Evolutionary conservation across 2,113 vertebrate genomes (phyloP).

Genomic region (cattle (Bos taurus)): DNA sequence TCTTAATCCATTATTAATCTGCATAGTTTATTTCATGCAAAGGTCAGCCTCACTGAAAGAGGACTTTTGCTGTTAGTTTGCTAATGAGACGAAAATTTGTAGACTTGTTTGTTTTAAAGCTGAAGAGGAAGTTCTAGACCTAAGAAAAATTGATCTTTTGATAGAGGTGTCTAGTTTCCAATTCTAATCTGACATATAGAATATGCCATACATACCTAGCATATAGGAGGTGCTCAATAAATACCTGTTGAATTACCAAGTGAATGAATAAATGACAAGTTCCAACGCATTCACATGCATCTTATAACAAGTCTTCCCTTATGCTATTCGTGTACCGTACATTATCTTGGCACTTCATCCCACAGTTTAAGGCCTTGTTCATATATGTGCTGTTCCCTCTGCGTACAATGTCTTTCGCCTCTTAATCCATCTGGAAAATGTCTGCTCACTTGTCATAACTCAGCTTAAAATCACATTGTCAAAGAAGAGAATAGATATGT

Average conservation of each 20-base stretch:
- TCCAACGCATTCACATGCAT: background rate
- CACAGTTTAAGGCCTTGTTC: background rate
- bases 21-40: background rate
- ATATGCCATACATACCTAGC: background rate
- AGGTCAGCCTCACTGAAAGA: background rate
- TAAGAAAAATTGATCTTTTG: background rate
- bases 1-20: background rate
- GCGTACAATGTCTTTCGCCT: background rate
- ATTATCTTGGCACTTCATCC: background rate
- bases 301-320: background rate
- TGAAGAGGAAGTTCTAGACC: background rate
- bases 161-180: background rate
- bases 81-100: background rate
- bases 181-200: background rate
- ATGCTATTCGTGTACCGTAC: background rate
- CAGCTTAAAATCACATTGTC: background rate
- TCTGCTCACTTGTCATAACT: background rate
- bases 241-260: background rate
- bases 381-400: background rate
- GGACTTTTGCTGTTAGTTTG: background rate
- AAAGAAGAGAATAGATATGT: background rate
- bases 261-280: background rate
- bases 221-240: background rate
- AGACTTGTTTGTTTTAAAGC: background rate
- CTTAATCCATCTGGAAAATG: background rate